These are phyloP conservation scores for Austrolebias charrua DNA, from an alignment of 2,797 vertebrate genomes.

Conservation along the genomic window DNA sequence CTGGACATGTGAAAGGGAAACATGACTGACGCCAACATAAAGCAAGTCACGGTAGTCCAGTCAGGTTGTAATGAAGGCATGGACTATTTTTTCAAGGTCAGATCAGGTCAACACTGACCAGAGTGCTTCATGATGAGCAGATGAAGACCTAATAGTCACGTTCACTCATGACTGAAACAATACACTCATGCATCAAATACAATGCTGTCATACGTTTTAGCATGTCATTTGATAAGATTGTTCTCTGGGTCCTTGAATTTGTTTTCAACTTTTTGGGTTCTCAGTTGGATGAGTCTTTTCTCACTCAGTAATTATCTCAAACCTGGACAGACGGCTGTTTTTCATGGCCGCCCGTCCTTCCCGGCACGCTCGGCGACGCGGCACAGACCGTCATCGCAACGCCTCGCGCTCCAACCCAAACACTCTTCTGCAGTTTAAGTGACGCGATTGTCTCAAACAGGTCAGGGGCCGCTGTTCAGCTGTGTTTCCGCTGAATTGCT, in stretches of 20 bases:
- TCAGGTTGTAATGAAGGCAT: too few species aligned
- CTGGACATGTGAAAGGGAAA: too few species aligned
- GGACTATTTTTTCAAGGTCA: too few species aligned
- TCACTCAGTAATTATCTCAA: slow-evolving; percentile 58
- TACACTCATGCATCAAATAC: too few species aligned
- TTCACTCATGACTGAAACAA: not conserved
- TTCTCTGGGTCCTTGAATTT: slow-evolving; percentile 34
- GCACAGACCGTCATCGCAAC: slow-evolving; percentile 47
- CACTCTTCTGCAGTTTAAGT: slow-evolving; percentile 30
- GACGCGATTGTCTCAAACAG: slow-evolving; percentile 50
- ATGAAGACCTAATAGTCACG: too few species aligned
- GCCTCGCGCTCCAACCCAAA: slow-evolving; percentile 63
- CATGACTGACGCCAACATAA: too few species aligned
- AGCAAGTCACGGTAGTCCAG: too few species aligned
- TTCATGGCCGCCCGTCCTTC: slow-evolving; percentile 61
- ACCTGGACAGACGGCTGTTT: slow-evolving; percentile 51
- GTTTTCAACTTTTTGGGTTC: slow-evolving; percentile 14
- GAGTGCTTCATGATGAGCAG: too few species aligned
- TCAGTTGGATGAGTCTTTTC: slow-evolving; percentile 55
- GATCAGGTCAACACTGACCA: too few species aligned
- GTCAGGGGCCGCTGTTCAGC: slow-evolving; percentile 54
- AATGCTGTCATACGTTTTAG: slow-evolving; percentile 40
- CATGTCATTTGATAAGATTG: slow-evolving; percentile 46
- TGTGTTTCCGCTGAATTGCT: slow-evolving; percentile 52
- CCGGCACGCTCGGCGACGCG: slow-evolving; percentile 60